Conservation (phyloP, 2,113 vertebrate species). For the Isurus oxyrinchus region DNA sequence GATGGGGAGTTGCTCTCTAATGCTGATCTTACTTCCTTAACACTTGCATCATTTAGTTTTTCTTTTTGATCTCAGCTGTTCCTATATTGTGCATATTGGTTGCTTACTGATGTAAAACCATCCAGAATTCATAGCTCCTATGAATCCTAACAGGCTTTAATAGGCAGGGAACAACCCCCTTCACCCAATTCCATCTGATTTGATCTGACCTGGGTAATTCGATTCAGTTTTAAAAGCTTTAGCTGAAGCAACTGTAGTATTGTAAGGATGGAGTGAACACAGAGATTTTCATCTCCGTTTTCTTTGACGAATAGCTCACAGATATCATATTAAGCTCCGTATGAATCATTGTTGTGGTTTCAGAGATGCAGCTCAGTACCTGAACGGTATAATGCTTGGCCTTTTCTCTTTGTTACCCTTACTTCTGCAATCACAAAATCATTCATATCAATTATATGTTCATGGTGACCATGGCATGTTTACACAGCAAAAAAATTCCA, state of each 20-base stretch:
- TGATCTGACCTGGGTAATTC: not conserved
- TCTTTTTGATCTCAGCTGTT: not conserved
- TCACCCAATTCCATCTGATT: not conserved
- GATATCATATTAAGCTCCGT: not conserved
- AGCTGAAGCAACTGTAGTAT: not conserved
- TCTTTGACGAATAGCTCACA: not conserved
- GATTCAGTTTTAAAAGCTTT: not conserved
- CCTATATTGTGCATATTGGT: not conserved
- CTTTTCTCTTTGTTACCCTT: conserved; percentile 52
- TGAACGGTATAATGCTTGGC: conserved; percentile 44
- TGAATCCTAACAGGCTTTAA: not conserved
- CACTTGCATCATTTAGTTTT: not conserved
- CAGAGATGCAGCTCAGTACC: conserved; percentile 38
- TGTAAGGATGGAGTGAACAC: not conserved
- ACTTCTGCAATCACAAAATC: conserved; percentile 51
- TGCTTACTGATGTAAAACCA: not conserved
- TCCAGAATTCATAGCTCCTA: not conserved
- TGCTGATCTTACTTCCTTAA: not conserved
- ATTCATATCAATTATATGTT: not conserved
- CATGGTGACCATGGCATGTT: not conserved
- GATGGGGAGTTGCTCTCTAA: not conserved
- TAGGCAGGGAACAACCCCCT: not conserved
- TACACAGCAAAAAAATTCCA: conserved; percentile 24
- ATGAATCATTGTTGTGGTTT: not conserved
- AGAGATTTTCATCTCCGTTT: not conserved